Percentiles rank a stretch among this genome's conserved stretches.
Evolutionary conservation across 2,797 vertebrate genomes (phyloP).

Genomic region (Falco concolor): DNA sequence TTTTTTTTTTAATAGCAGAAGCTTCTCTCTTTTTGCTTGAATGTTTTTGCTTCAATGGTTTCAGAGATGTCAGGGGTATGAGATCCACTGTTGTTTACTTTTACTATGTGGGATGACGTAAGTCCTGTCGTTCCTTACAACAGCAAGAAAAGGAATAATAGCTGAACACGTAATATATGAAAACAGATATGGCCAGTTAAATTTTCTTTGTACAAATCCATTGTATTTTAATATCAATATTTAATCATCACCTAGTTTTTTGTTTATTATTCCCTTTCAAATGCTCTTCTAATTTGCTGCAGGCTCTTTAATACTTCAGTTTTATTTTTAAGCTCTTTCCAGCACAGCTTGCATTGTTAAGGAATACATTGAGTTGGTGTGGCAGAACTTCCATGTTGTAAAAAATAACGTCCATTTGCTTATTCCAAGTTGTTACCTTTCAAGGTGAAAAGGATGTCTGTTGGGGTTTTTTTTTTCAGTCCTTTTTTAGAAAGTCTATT

Average conservation of each 20-base stretch:
- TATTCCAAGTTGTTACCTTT: background rate
- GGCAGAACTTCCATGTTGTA: background rate
- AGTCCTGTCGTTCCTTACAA: background rate
- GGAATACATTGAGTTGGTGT: background rate
- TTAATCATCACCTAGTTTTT: background rate
- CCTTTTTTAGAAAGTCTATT: background rate
- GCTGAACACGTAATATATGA: background rate
- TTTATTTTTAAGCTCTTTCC: background rate
- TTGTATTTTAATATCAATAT: background rate
- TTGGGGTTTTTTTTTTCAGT: background rate
- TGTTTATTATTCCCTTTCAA: background rate
- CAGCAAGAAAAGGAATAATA: background rate
- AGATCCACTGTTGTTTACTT: background rate
- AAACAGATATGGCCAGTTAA: background rate
- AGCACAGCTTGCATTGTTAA: background rate
- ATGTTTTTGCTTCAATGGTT: background rate
- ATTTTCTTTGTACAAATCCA: background rate
- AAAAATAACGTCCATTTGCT: background rate
- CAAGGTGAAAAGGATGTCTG: background rate
- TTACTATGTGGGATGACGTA: background rate
- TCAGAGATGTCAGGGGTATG: background rate
- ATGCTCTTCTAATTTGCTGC: background rate
- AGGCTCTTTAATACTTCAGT: background rate
- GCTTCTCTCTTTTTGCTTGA: background rate
- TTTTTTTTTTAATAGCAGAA: background rate